Evolutionary conservation across 2,113 vertebrate species (phyloP).

Genomic region (Maccullochella peelii): DNA sequence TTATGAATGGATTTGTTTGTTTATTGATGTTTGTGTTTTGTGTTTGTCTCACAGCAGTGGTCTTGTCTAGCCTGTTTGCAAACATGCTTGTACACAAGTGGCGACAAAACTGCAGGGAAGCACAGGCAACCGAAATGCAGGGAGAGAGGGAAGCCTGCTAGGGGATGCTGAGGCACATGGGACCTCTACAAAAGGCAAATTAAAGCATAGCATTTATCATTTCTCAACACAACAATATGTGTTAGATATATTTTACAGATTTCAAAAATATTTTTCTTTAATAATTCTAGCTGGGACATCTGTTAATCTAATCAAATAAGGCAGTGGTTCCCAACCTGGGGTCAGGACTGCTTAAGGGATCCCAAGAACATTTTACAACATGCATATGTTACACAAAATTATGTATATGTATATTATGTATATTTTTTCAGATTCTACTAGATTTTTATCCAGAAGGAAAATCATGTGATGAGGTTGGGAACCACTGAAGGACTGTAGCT

Average conservation of each 20-base stretch:
- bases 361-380: background rate
- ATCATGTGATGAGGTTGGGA: no score
- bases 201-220: background rate
- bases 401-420: background rate
- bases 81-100: constrained; percentile 70
- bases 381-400: background rate
- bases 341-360: background rate
- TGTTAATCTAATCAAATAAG: background rate
- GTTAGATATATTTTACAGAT: constrained; percentile 3
- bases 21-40: constrained; percentile 82
- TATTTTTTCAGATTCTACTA: background rate
- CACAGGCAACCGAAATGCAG: background rate
- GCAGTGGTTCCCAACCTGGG: background rate
- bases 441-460: background rate
- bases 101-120: constrained; percentile 47
- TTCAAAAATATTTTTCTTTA: background rate
- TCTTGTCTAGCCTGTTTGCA: constrained; percentile 78
- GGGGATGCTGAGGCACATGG: background rate
- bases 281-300: background rate
- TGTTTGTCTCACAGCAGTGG: constrained; percentile 79
- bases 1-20: constrained; percentile 80
- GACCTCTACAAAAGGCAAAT: background rate
- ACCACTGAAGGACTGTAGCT: background rate
- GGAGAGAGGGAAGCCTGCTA: background rate
- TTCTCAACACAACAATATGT: background rate